Evolutionary conservation across 2,113 vertebrate genomes (phyloP).

Genomic region (Geococcyx californianus): DNA sequence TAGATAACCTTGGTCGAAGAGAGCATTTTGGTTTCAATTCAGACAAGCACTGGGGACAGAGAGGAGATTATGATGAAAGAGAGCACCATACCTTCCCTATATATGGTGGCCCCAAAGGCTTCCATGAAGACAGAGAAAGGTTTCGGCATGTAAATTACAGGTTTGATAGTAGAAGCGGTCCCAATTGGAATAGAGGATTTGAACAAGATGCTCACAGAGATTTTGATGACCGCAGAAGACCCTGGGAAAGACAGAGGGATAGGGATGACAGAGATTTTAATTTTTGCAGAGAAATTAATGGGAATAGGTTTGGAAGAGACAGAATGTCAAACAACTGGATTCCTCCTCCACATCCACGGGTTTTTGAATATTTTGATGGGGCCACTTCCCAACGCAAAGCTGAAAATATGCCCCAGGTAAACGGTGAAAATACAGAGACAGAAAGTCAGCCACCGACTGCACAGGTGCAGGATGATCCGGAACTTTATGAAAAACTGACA

Average conservation of each 20-base stretch:
- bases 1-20: slow-evolving; percentile 80
- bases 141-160: slow-evolving; percentile 86
- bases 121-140: slow-evolving; percentile 87
- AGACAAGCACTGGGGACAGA: slow-evolving; percentile 92
- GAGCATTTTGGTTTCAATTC: slow-evolving; percentile 89
- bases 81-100: slow-evolving; percentile 82
- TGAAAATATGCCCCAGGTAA: slow-evolving; percentile 81
- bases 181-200: slow-evolving; percentile 89
- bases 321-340: slow-evolving; percentile 86
- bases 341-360: slow-evolving; percentile 80
- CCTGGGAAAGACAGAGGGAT: slow-evolving; percentile 95
- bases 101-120: slow-evolving; percentile 83
- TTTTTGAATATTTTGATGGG: slow-evolving; percentile 84
- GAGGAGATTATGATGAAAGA: slow-evolving; percentile 96
- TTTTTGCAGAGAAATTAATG: slow-evolving; percentile 94
- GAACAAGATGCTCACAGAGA: slow-evolving; percentile 91
- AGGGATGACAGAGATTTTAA: slow-evolving; percentile 96
- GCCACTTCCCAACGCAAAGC: slow-evolving; percentile 78
- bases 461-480: slow-evolving; percentile 77
- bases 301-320: slow-evolving; percentile 87
- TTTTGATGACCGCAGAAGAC: slow-evolving; percentile 93
- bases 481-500: slow-evolving; percentile 82
- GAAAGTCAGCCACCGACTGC: slow-evolving; percentile 79
- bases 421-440: slow-evolving; percentile 84
- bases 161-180: slow-evolving; percentile 88